Evolutionary conservation across 2,113 vertebrate species (phyloP).

Genomic region (Chloroceryle aenea): DNA sequence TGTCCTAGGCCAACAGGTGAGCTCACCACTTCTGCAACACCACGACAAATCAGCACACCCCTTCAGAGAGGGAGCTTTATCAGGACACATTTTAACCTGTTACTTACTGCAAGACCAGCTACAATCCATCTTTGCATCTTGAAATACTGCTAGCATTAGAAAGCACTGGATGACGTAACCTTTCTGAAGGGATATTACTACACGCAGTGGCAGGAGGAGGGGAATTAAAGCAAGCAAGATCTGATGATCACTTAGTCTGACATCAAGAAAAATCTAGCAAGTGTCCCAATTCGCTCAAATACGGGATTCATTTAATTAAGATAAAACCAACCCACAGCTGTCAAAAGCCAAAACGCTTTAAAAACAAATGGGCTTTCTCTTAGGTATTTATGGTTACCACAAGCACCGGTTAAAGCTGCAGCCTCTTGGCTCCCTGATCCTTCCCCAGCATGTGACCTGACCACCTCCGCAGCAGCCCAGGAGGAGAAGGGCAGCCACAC

Average conservation of each 20-base stretch:
- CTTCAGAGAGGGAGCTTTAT: neutral
- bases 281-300: neutral
- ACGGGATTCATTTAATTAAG: neutral
- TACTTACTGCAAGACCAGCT: neutral
- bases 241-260: neutral
- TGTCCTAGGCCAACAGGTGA: neutral
- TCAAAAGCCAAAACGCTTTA: neutral
- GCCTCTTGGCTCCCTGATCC: neutral
- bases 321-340: neutral
- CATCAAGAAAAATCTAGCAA: neutral
- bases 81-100: accelerated
- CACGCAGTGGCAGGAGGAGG: accelerated
- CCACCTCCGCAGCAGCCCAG: neutral
- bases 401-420: neutral
- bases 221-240: neutral
- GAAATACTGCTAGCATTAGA: neutral
- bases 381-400: neutral
- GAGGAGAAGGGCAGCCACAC: neutral
- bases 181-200: neutral
- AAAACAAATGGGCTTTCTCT: accelerated
- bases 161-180: neutral
- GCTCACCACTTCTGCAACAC: neutral
- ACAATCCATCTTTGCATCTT: neutral
- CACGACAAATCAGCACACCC: neutral
- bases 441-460: neutral